Evolutionary conservation across 2,797 vertebrate species (phyloP).

Genomic region (Scomberomorus guttatus): DNA sequence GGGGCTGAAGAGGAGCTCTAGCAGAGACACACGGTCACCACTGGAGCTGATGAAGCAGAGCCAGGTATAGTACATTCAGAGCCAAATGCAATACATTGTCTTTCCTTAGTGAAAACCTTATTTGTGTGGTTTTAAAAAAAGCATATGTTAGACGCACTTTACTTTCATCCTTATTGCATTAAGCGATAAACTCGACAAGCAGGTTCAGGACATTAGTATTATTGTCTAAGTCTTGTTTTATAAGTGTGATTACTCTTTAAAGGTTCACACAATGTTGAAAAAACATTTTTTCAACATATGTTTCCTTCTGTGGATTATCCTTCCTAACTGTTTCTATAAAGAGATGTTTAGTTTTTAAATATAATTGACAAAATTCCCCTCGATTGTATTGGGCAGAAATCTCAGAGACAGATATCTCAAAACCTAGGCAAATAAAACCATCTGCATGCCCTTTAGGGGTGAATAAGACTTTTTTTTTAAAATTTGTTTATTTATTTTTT

Average conservation of each 20-base stretch:
- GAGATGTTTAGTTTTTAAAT: not conserved
- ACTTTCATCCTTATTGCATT: not conserved
- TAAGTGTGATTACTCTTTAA: not conserved
- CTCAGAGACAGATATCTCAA: no score
- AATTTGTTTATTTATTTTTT: not conserved
- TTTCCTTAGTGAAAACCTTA: not conserved
- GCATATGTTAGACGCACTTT: no score
- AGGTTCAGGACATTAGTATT: not conserved
- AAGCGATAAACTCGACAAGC: not conserved
- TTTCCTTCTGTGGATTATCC: no score
- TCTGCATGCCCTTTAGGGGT: no score
- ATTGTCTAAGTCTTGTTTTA: not conserved
- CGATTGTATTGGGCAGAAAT: not conserved
- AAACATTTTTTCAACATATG: not conserved
- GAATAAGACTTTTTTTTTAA: no score
- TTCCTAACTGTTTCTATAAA: not conserved
- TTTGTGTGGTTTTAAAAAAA: not conserved
- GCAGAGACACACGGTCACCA: slow-evolving; percentile 78
- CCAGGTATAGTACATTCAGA: slow-evolving; percentile 60
- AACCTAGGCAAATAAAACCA: no score
- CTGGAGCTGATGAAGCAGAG: slow-evolving; percentile 84
- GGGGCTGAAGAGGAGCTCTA: slow-evolving; percentile 68
- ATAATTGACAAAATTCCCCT: not conserved
- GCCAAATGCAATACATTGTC: not conserved
- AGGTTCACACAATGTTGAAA: not conserved